A percentile compares a stretch with the other conserved stretches of the same genome.
These are phyloP conservation scores for Mesoligia furuncula DNA, from an alignment of 2,888 invertebrate genomes.

Conservation along the genomic window DNA sequence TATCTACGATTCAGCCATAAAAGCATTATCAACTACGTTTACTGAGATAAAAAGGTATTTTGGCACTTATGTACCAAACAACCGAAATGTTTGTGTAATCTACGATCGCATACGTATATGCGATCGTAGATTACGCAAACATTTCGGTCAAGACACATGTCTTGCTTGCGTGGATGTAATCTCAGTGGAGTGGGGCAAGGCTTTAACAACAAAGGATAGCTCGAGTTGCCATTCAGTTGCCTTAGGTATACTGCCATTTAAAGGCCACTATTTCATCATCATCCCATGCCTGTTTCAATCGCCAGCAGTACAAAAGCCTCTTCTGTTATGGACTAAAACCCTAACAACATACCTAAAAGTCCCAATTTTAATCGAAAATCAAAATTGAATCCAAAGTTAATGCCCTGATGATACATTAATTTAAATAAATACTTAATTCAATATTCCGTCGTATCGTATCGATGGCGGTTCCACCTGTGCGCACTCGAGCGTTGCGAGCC, in stretches of 20 bases:
- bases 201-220: too few species aligned
- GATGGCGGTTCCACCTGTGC: conserved; percentile 80
- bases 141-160: neutral
- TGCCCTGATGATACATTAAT: conserved; percentile 49
- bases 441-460: conserved; percentile 69
- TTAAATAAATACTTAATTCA: conserved; percentile 66
- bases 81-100: neutral
- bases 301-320: neutral
- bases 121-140: too few species aligned
- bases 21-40: neutral
- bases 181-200: neutral
- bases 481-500: conserved; percentile 76
- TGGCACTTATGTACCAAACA: neutral
- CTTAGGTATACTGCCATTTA: neutral
- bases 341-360: neutral
- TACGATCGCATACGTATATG: neutral
- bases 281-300: neutral
- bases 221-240: neutral
- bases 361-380: neutral
- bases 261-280: neutral
- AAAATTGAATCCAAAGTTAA: conserved; percentile 7
- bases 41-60: neutral
- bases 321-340: neutral
- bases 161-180: neutral
- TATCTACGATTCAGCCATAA: neutral